Percentiles rank a stretch among this genome's conserved stretches.
phyloP scores from a whole-genome alignment of 2,888 invertebrate genomes.

The Sinelater perroti region DNA sequence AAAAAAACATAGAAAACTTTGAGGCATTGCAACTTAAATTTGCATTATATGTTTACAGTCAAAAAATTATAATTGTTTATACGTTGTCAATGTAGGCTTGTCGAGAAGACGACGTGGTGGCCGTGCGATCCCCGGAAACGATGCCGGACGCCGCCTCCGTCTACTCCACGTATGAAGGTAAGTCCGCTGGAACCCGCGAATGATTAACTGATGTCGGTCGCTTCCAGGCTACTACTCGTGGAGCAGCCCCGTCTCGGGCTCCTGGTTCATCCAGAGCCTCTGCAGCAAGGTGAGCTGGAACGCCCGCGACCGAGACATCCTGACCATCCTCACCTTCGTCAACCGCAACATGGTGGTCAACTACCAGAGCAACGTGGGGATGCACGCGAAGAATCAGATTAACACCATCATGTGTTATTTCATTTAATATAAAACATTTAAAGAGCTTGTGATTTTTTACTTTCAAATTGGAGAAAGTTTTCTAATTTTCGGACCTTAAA shows the following conservation, averaged over 20 bases:
- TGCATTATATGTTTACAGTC: too few relatives aligned
- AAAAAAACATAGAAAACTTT: too few relatives aligned
- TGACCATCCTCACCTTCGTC: slow-evolving; percentile 70
- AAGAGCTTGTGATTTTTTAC: too few relatives aligned
- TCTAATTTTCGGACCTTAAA: too few relatives aligned
- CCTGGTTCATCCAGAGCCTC: slow-evolving; percentile 78
- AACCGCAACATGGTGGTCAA: slow-evolving; percentile 71
- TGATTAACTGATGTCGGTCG: slow-evolving; percentile 64
- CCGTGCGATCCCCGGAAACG: slow-evolving; percentile 41
- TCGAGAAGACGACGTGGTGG: slow-evolving; percentile 66
- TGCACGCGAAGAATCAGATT: slow-evolving; percentile 72
- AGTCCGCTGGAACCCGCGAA: too few relatives aligned
- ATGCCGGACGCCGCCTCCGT: slow-evolving; percentile 44
- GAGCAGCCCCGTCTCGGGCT: slow-evolving; percentile 71
- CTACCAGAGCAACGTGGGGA: slow-evolving; percentile 65
- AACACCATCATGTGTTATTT: slow-evolving; percentile 73
- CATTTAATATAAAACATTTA: too few relatives aligned
- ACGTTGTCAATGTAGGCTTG: slow-evolving; percentile 61
- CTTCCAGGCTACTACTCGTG: slow-evolving; percentile 69
- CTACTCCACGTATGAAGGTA: slow-evolving; percentile 71
- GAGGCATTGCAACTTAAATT: too few relatives aligned
- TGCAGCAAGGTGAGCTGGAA: slow-evolving; percentile 65
- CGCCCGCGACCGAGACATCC: slow-evolving; percentile 65
- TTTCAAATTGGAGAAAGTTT: too few relatives aligned
- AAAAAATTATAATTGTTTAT: too few relatives aligned